These are phyloP conservation scores for Drosophila teissieri DNA, from an alignment of 1,140 invertebrate genomes.

Conservation along the genomic window DNA sequence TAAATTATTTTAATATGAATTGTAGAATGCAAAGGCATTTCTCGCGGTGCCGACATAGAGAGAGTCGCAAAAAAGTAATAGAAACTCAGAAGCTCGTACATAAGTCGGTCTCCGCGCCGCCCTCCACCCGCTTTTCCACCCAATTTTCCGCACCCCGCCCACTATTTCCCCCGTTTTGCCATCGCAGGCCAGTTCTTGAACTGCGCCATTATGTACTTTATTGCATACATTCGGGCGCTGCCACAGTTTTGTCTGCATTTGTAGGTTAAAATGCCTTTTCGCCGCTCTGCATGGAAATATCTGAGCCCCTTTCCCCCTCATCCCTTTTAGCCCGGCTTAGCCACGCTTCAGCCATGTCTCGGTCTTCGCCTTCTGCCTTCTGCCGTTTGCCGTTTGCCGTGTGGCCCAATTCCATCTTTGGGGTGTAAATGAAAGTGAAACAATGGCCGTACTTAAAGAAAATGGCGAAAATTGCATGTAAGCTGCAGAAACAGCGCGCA, in stretches of 20 bases:
- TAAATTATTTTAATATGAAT: no score
- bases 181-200: constrained; percentile 70
- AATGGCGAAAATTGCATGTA: constrained; percentile 82
- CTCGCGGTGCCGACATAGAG: constrained; percentile 6
- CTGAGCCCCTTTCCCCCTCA: constrained; percentile 13
- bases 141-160: neutral
- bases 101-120: constrained; percentile 39
- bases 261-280: constrained; percentile 69
- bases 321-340: neutral
- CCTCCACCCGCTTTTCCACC: constrained; percentile 30
- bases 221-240: constrained; percentile 79
- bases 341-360: constrained; percentile 30
- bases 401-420: constrained; percentile 74
- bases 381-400: constrained; percentile 38
- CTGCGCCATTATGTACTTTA: constrained; percentile 81
- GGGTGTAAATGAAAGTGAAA: constrained; percentile 76
- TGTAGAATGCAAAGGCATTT: neutral
- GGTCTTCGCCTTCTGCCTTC: constrained; percentile 39
- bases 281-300: constrained; percentile 58
- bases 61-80: constrained; percentile 66
- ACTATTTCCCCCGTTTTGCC: constrained; percentile 6
- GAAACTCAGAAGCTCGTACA: constrained; percentile 60
- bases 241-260: constrained; percentile 64
- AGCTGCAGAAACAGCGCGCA: constrained; percentile 40
- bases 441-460: constrained; percentile 80